Percentiles rank a stretch among this genome's conserved stretches.
Conservation (phyloP, 2,797 vertebrate species). For the Loris lydekkerianus region DNA sequence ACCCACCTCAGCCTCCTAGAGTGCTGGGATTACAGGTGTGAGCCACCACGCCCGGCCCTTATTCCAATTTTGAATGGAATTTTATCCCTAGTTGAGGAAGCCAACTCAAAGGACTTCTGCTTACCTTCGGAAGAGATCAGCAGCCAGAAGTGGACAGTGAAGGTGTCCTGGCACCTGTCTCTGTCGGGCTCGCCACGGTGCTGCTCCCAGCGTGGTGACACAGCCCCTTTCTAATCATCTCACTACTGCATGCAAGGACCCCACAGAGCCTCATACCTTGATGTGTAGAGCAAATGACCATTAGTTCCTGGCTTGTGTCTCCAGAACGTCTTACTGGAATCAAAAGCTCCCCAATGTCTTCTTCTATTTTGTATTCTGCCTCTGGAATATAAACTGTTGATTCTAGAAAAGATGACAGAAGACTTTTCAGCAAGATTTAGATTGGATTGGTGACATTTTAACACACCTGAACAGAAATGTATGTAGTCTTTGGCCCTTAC, state of each 20-base stretch:
- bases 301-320: slow-evolving; percentile 93
- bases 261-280: slow-evolving; percentile 88
- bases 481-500: not conserved
- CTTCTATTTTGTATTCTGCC: slow-evolving; percentile 92
- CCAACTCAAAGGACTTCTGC: not conserved
- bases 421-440: not conserved
- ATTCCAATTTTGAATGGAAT: not conserved
- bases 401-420: slow-evolving; percentile 87
- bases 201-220: not conserved
- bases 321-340: slow-evolving; percentile 92
- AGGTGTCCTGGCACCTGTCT: no score
- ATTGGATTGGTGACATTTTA: not conserved
- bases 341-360: slow-evolving; percentile 92
- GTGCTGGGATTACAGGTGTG: no score
- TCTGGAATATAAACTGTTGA: slow-evolving; percentile 93
- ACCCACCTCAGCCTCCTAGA: no score
- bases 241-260: not conserved
- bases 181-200: not conserved
- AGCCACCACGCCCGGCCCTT: not conserved
- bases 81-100: not conserved
- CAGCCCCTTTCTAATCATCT: no score
- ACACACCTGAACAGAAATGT: not conserved
- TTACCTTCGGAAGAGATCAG: not conserved
- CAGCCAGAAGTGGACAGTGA: rapidly evolving
- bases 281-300: slow-evolving; percentile 93